Base-by-base conservation (phyloP, 2,113 vertebrate species). In the Cichladusa arquata region DNA sequence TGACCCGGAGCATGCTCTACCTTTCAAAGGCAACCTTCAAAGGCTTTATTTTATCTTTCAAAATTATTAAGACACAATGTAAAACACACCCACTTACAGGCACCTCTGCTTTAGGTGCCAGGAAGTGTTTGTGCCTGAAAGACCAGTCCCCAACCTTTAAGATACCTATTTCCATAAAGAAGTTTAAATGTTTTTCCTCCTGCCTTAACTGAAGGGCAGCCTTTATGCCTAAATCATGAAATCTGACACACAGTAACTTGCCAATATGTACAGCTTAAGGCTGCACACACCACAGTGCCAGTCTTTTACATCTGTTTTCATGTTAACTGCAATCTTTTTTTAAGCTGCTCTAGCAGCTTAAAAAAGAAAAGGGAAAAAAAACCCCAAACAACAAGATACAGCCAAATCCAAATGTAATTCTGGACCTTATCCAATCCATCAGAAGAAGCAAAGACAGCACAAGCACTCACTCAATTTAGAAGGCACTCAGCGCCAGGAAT, bases 241-340 rank as follows among this genome's bases (percentile, higher is more conserved):
- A 87, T 34, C 9, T 76, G 78, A 74, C 70, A 87, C 26, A 14
- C 28, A 54, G 19, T 48, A 64, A 79, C 57, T 56, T 67, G 78
- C 90, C 93, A 87, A 81, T 18, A 70, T 6, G 76, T 71, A 95
- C 19, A 81, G 67, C 64, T 85, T 77, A 28, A 64, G 73, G 81
- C 85, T 81, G 66, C 40, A 33, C 26, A 38, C 51, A 14, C 18
- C 50, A 47, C 42, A 78, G 47, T 66, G 76, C 80, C 91, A 96
- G 72, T 50, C 88, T 86, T 86, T 71, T 73, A 83, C 88, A 88
- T 88, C 82, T 93, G 80, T 58, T 94, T 84, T 36, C 67, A 70
- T 2, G 22, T 62, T 67, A 77, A 72, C 56, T 74, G 83, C 38
- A 33, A 44, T 22, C 4, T 24, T 72, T 73, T 91, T 81, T 87